Conservation (phyloP, 2,888 invertebrate genomes). For the Microchrysa polita region DNA sequence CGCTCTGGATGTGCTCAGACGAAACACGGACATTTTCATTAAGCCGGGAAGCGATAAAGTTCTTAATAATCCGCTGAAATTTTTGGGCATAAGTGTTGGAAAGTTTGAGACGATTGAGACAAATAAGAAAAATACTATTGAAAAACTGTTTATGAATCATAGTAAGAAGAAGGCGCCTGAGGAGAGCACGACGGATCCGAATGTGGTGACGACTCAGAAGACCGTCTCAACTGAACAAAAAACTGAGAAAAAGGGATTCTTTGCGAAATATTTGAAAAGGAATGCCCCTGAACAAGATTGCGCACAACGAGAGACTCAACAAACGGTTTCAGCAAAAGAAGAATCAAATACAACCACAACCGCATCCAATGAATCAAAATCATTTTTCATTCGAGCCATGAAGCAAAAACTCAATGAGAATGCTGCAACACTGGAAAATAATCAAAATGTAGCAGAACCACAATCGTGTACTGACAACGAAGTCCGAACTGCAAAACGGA, state of each 20-base stretch:
- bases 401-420: background rate
- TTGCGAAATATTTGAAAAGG: conserved; percentile 54
- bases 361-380: background rate
- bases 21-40: conserved; percentile 65
- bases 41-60: conserved; percentile 56
- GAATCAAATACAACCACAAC: too few relatives aligned
- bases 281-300: background rate
- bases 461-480: background rate
- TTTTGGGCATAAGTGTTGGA: conserved; percentile 80
- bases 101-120: conserved; percentile 75
- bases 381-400: conserved; percentile 31
- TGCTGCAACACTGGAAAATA: conserved; percentile 5
- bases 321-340: background rate
- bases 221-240: background rate
- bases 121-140: conserved; percentile 67
- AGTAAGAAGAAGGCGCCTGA: conserved; percentile 54
- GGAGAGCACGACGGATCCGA: background rate
- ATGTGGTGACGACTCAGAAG: background rate
- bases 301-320: background rate
- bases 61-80: conserved; percentile 70
- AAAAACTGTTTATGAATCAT: conserved; percentile 69
- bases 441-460: background rate
- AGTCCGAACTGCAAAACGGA: background rate
- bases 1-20: conserved; percentile 74
- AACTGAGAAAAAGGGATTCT: conserved; percentile 53